A percentile compares a stretch with the other conserved stretches of the same genome.
Evolutionary conservation across 2,888 invertebrate species (phyloP).

Genomic region (Dicyrtomina minuta): DNA sequence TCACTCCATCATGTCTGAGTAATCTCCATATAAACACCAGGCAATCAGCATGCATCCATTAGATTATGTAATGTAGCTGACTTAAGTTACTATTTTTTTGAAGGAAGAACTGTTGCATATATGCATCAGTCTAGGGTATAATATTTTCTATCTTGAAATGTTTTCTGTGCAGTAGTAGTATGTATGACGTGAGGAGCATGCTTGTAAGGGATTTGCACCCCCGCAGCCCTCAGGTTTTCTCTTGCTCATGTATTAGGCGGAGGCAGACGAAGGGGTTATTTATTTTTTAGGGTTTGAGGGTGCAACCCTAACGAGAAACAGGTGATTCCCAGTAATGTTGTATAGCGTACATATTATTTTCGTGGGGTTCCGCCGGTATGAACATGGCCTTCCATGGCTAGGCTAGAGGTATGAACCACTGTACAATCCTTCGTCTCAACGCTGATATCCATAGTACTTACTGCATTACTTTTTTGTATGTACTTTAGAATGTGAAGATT

Average conservation of each 20-base stretch:
- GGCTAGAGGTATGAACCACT: constrained; percentile 3
- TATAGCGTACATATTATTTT: constrained; percentile 2
- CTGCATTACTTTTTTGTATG: not conserved
- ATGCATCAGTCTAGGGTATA: too few relatives aligned
- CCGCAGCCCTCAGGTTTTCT: constrained; percentile 5
- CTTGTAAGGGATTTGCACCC: constrained; percentile 5
- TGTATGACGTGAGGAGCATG: too few relatives aligned
- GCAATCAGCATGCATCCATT: too few relatives aligned
- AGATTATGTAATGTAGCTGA: too few relatives aligned
- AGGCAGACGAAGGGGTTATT: constrained; percentile 10
- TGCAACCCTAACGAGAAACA: not conserved
- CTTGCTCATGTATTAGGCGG: not conserved
- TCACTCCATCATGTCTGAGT: too few relatives aligned
- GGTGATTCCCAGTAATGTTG: not conserved
- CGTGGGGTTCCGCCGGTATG: constrained; percentile 19
- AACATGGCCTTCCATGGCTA: constrained; percentile 13
- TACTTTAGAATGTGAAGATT: not conserved
- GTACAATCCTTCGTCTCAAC: not conserved
- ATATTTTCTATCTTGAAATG: too few relatives aligned
- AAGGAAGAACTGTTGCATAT: too few relatives aligned
- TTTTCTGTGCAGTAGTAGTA: too few relatives aligned
- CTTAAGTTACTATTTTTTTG: too few relatives aligned
- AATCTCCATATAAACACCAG: too few relatives aligned
- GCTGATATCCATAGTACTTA: not conserved
- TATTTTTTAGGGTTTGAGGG: constrained; percentile 5